A percentile compares a stretch with the other conserved stretches of the same genome.
Evolutionary conservation across 2,888 invertebrate species (phyloP).

Genomic region (Aspidiotus destructor): DNA sequence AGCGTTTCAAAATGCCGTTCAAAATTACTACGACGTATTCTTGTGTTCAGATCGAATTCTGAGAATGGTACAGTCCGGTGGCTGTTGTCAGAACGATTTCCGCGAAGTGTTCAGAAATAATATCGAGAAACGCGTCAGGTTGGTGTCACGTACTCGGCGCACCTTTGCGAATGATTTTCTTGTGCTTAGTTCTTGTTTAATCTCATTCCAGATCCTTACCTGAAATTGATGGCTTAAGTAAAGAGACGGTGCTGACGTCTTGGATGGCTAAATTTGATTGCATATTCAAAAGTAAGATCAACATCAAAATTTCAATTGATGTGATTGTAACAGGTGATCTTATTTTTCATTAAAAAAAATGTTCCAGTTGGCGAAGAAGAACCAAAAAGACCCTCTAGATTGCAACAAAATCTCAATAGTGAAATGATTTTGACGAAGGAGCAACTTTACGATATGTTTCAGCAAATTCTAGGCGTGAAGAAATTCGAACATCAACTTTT

Average conservation of each 20-base stretch:
- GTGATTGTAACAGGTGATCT: not conserved
- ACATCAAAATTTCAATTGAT: not conserved
- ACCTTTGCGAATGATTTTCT: not conserved
- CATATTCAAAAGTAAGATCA: constrained; percentile 75
- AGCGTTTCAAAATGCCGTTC: constrained; percentile 97
- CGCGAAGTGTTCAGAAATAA: constrained; percentile 96
- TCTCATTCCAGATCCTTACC: constrained; percentile 68
- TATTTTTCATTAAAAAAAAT: not conserved
- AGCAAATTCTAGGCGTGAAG: constrained; percentile 95
- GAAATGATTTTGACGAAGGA: constrained; percentile 96
- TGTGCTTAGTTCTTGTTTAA: constrained; percentile 1
- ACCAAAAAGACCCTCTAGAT: constrained; percentile 71
- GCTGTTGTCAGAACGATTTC: constrained; percentile 97
- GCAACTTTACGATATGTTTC: constrained; percentile 99
- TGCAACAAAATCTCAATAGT: constrained; percentile 83
- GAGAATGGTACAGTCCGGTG: constrained; percentile 95
- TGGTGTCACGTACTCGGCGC: constrained; percentile 36
- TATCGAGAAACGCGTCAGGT: constrained; percentile 95
- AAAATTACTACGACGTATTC: constrained; percentile 91
- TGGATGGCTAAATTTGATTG: constrained; percentile 99
- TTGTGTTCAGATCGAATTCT: constrained; percentile 91
- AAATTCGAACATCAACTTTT: constrained; percentile 99
- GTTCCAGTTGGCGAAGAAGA: constrained; percentile 67
- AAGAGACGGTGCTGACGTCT: constrained; percentile 95
- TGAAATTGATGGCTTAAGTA: constrained; percentile 97